Evolutionary conservation across 2,113 vertebrate genomes (phyloP).

Genomic region (Oplegnathus fasciatus): DNA sequence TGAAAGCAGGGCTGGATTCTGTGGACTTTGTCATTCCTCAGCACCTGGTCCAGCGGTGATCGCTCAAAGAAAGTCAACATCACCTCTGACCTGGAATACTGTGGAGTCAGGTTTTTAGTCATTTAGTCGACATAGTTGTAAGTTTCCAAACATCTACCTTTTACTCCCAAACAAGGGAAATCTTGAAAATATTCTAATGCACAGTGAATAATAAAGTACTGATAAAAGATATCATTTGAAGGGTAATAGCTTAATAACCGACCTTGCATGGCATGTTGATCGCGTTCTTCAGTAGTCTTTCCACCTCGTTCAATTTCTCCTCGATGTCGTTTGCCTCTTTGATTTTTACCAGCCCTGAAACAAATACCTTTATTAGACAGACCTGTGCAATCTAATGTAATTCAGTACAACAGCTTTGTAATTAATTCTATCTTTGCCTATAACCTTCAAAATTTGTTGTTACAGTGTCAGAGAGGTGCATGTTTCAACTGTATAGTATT

Average conservation of each 20-base stretch:
- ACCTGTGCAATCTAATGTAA: neutral
- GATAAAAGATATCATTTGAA: neutral
- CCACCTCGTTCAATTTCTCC: constrained; percentile 94
- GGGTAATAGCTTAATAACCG: constrained; percentile 28
- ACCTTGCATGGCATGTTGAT: constrained; percentile 97
- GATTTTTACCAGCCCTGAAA: constrained; percentile 92
- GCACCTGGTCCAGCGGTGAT: constrained; percentile 95
- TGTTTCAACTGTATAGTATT: neutral
- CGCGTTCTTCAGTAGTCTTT: constrained; percentile 91
- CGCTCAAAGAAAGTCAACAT: constrained; percentile 98
- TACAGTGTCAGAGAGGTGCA: neutral
- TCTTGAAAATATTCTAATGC: neutral
- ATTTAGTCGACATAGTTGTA: neutral
- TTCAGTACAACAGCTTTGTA: no score
- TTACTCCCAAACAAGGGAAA: neutral
- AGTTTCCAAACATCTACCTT: neutral
- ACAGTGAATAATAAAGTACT: neutral
- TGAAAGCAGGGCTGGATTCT: constrained; percentile 96
- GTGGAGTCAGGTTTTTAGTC: constrained; percentile 22
- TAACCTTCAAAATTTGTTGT: neutral
- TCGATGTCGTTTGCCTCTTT: constrained; percentile 97
- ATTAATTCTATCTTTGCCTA: neutral
- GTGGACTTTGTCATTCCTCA: constrained; percentile 95
- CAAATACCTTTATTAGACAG: constrained; percentile 9
- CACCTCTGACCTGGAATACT: constrained; percentile 98